Base-by-base conservation (phyloP, 2,888 invertebrate genomes). In the Lasius platythorax region DNA sequence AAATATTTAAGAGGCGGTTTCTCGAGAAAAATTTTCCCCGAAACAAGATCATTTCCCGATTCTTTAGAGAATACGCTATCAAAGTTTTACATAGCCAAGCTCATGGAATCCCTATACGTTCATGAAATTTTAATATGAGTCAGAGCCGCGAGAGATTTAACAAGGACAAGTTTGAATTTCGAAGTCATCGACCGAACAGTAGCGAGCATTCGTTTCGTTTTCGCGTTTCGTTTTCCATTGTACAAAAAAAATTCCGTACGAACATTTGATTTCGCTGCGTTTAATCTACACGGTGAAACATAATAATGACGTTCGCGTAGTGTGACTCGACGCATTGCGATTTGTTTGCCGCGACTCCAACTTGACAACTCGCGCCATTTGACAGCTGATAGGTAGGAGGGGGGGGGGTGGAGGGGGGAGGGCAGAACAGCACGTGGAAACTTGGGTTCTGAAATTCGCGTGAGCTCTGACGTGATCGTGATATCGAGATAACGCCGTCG, bases 401-500 rank as follows among this genome's bases (percentile, higher is more conserved):
- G 18, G 5, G 50, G 18, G 8, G 2, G 46, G 15, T 5, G 46
- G 5, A 15, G 5, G 50, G 50, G 8, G n/a, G n/a, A 8, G 0
- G 18, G 18, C 50, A 11, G 11, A 5, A 23, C 2, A 30, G 8
- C 75, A 73, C 73, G 74, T 46, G 74, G 46, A 18, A 23, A 72
- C 9, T 33, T 2, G 11, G 18, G 12, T 40, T n/a, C 8, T 15
- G 76, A 30, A 5, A 73, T 46, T 53, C 50, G 33, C 46, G 63
- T 28, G 72, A 3, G 0, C 15, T 33, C 2, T 5, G 23, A 1
- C 63, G 40, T 9, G 23, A 40, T 18, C 43, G 43, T 12, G 70
- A 50, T 70, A 53, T 70, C 56, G 43, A 46, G 72, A 79, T 79
- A 79, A 70, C 40, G 5, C 9, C 68, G 40, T 15, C 58, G 46